Percentiles rank a stretch among this genome's conserved stretches.
Conservation (phyloP, 2,888 invertebrate species). For the Crossocerus cetratus region DNA sequence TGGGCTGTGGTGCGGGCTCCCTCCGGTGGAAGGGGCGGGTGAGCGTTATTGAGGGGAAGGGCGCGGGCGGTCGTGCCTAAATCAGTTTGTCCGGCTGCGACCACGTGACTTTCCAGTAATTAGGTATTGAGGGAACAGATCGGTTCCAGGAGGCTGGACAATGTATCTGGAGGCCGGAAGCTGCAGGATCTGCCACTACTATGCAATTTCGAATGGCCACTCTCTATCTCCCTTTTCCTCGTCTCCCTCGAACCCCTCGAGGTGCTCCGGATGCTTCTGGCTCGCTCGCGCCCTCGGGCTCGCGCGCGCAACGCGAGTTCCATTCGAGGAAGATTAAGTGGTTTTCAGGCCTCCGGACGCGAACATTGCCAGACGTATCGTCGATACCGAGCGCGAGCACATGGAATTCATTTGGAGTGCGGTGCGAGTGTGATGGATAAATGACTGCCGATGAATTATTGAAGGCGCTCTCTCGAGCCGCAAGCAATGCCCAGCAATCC, state of each 20-base stretch:
- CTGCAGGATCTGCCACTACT: constrained; percentile 41
- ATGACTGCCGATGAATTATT: constrained; percentile 39
- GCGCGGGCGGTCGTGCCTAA: constrained; percentile 34
- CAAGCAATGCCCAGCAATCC: background rate
- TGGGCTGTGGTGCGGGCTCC: constrained; percentile 20
- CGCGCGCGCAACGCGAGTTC: background rate
- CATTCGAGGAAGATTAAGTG: constrained; percentile 59
- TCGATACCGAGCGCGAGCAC: constrained; percentile 47
- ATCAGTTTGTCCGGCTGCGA: constrained; percentile 48
- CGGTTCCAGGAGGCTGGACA: constrained; percentile 43
- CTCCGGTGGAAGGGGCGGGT: background rate
- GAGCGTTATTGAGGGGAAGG: constrained; percentile 43
- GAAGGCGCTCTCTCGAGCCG: constrained; percentile 2
- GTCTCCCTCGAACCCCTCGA: background rate
- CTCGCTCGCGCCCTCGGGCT: background rate
- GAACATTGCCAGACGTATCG: constrained; percentile 46
- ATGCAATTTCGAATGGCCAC: constrained; percentile 44
- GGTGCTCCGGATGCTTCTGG: background rate
- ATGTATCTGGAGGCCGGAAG: constrained; percentile 47
- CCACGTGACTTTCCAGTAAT: constrained; percentile 55
- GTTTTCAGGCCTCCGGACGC: constrained; percentile 42
- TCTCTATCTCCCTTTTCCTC: background rate
- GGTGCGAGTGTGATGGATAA: constrained; percentile 23
- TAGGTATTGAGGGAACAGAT: constrained; percentile 54
- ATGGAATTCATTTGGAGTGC: constrained; percentile 48